phyloP scores from a whole-genome alignment of 2,797 vertebrate genomes.

The Octomys mimax region DNA sequence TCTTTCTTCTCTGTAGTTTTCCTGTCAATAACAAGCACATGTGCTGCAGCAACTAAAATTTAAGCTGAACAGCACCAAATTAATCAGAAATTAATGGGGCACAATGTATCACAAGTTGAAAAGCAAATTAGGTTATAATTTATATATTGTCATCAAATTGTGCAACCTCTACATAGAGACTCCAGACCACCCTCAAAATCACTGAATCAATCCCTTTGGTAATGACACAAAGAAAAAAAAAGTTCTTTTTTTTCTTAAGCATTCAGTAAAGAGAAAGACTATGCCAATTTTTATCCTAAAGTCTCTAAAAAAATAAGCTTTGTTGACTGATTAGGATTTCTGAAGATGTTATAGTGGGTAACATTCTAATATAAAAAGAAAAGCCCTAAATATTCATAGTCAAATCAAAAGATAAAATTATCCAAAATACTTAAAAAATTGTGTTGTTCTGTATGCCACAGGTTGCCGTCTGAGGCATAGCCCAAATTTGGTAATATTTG shows the following conservation, averaged over 20 bases:
- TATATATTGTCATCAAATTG: neutral
- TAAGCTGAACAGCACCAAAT: slow-evolving; percentile 14
- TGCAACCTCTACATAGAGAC: slow-evolving; percentile 2
- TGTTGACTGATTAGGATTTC: neutral
- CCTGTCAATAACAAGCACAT: neutral
- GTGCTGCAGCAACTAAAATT: slow-evolving; percentile 12
- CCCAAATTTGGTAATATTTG: neutral
- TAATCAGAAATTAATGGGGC: neutral
- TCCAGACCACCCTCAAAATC: neutral
- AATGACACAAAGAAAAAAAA: neutral
- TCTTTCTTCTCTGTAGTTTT: slow-evolving; percentile 56
- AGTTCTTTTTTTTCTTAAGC: neutral
- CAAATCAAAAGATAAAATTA: slow-evolving; percentile 45
- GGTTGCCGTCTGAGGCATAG: neutral
- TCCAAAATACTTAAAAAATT: neutral
- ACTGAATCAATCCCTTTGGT: neutral
- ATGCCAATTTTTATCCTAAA: neutral
- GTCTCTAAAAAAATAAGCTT: neutral
- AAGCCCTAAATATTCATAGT: neutral
- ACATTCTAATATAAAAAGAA: neutral
- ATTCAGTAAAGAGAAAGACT: neutral
- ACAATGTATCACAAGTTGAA: neutral
- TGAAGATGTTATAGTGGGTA: neutral
- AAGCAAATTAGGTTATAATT: slow-evolving; percentile 24
- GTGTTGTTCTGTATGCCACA: neutral